A percentile compares a stretch with the other conserved stretches of the same genome.
phyloP scores from a whole-genome alignment of 2,888 invertebrate species.

The Cephus spinipes region DNA sequence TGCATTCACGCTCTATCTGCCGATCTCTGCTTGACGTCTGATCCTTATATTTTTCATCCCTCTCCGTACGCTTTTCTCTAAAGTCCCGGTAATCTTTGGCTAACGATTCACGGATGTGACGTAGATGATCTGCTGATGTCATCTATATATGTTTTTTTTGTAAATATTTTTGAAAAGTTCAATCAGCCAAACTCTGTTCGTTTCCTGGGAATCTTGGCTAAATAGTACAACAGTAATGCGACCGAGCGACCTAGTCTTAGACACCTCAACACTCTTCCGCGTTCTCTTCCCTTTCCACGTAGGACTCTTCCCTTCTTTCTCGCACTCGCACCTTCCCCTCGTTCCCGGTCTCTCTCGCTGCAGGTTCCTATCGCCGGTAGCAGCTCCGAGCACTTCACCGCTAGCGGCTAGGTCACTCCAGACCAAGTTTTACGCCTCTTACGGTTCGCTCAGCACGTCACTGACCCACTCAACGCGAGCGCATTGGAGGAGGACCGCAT shows the following conservation, averaged over 20 bases:
- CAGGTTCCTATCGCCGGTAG: neutral
- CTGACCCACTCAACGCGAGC: slow-evolving; percentile 58
- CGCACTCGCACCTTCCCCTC: neutral
- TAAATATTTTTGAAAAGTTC: neutral
- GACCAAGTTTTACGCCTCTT: slow-evolving; percentile 25
- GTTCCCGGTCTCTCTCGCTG: neutral
- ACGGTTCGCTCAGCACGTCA: slow-evolving; percentile 50
- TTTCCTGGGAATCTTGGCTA: neutral
- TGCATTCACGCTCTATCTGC: slow-evolving; percentile 31
- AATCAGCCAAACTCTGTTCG: neutral
- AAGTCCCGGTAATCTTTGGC: neutral
- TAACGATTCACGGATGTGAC: neutral
- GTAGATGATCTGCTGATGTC: neutral
- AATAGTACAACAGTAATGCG: slow-evolving; percentile 57
- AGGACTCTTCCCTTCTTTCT: slow-evolving; percentile 7
- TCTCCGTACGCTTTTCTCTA: slow-evolving; percentile 12
- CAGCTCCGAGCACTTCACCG: slow-evolving; percentile 42
- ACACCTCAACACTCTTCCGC: slow-evolving; percentile 62
- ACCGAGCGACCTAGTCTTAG: slow-evolving; percentile 66
- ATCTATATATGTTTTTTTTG: neutral
- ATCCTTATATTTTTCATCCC: slow-evolving; percentile 4
- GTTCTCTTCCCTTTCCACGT: slow-evolving; percentile 64
- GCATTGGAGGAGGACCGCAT: neutral
- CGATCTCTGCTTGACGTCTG: slow-evolving; percentile 4
- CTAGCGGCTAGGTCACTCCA: slow-evolving; percentile 62